Conservation (phyloP, 2,888 invertebrate genomes). For the Eupithecia subfuscata region DNA sequence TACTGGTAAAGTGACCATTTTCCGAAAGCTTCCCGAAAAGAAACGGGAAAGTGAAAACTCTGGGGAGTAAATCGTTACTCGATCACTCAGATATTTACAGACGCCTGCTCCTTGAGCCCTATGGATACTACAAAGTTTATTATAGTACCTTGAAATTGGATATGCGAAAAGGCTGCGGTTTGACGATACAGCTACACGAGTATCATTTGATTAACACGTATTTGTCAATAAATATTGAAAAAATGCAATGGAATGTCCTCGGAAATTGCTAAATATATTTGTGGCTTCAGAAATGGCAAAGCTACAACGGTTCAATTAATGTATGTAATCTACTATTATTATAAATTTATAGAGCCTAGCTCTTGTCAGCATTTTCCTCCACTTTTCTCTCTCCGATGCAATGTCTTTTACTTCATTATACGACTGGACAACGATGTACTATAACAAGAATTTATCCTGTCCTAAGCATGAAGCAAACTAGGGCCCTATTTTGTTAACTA, state of each 20-base stretch:
- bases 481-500: background rate
- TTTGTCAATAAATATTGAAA: background rate
- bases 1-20: background rate
- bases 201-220: background rate
- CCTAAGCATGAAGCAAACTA: background rate
- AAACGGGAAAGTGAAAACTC: background rate
- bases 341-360: no score
- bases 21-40: background rate
- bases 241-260: background rate
- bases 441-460: background rate
- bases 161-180: background rate
- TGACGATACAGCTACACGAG: background rate
- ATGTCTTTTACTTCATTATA: no score
- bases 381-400: no score
- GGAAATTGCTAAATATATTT: background rate
- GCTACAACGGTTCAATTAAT: no score
- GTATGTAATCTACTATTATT: no score
- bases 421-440: background rate
- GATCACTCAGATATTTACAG: background rate
- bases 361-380: no score
- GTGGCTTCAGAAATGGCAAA: background rate
- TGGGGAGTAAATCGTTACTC: background rate
- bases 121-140: background rate
- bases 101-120: background rate
- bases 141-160: background rate